Evolutionary conservation across 2,113 vertebrate species (phyloP).

Genomic region (Gymnocephalus cernua): DNA sequence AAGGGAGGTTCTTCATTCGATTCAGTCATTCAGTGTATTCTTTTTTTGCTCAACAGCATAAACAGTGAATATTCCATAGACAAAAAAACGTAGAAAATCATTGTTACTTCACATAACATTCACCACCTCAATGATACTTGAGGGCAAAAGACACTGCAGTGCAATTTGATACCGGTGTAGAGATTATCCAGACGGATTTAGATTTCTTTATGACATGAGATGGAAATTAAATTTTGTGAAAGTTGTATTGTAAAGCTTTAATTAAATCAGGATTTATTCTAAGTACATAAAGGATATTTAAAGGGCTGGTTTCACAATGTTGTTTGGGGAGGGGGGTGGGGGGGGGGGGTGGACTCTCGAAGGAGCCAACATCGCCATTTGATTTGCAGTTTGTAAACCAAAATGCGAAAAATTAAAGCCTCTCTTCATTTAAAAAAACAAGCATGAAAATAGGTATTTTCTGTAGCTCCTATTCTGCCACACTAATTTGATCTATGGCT

Average conservation of each 20-base stretch:
- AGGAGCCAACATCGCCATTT: constrained; percentile 17
- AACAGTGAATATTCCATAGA: background rate
- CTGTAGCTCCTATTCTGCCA: background rate
- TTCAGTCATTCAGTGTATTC: background rate
- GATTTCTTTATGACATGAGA: constrained; percentile 79
- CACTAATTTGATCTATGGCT: constrained; percentile 10
- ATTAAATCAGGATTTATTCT: constrained; percentile 78
- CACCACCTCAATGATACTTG: constrained; percentile 64
- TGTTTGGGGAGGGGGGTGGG: too few species aligned
- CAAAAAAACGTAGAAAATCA: constrained; percentile 8
- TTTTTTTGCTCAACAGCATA: background rate
- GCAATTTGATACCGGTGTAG: constrained; percentile 67
- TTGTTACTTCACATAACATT: constrained; percentile 36
- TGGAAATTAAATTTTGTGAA: constrained; percentile 76
- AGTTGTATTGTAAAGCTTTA: constrained; percentile 69
- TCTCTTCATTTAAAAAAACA: background rate
- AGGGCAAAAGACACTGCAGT: constrained; percentile 69
- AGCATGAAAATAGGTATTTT: background rate
- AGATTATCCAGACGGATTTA: constrained; percentile 82
- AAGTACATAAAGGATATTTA: constrained; percentile 65
- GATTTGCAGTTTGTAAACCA: background rate
- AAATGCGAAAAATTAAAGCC: constrained; percentile 11
- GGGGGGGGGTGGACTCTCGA: constrained; percentile 1
- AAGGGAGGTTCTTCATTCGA: background rate
- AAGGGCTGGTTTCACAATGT: constrained; percentile 51